Percentiles rank a stretch among this genome's conserved stretches.
phyloP scores from a whole-genome alignment of 2,113 vertebrate species.

The Bubo bubo region DNA sequence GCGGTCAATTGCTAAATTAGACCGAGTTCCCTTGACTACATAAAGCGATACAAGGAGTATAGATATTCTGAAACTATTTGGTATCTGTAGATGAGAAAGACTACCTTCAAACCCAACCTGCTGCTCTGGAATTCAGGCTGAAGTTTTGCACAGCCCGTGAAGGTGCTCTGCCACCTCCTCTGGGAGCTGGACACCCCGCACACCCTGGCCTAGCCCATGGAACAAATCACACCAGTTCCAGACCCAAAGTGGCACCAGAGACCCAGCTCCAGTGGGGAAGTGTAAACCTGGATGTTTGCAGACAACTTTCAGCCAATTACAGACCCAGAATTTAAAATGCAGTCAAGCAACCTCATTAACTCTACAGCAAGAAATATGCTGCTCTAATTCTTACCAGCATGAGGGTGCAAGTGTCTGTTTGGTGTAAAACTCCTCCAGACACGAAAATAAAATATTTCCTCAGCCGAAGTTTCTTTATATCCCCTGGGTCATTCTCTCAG shows the following conservation, averaged over 20 bases:
- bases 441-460: conserved; percentile 51
- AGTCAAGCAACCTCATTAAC: background rate
- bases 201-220: accelerated
- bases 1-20: accelerated
- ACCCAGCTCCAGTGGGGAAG: background rate
- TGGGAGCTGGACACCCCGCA: background rate
- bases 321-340: background rate
- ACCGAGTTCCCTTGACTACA: background rate
- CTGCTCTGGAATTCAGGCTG: accelerated
- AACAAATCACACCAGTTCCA: accelerated
- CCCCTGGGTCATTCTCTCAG: conserved; percentile 23
- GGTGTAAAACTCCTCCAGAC: conserved; percentile 57
- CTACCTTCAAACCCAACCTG: background rate
- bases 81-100: background rate
- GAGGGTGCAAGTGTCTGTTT: background rate
- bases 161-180: background rate
- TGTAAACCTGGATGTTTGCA: background rate
- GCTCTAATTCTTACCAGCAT: conserved; percentile 1
- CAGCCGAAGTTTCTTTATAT: conserved; percentile 15
- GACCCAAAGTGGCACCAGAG: background rate
- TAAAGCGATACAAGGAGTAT: accelerated
- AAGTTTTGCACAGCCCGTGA: accelerated
- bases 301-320: background rate
- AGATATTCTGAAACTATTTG: accelerated
- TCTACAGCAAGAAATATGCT: background rate